Conservation (phyloP, 2,888 invertebrate genomes). For the Tiphia femorata region DNA sequence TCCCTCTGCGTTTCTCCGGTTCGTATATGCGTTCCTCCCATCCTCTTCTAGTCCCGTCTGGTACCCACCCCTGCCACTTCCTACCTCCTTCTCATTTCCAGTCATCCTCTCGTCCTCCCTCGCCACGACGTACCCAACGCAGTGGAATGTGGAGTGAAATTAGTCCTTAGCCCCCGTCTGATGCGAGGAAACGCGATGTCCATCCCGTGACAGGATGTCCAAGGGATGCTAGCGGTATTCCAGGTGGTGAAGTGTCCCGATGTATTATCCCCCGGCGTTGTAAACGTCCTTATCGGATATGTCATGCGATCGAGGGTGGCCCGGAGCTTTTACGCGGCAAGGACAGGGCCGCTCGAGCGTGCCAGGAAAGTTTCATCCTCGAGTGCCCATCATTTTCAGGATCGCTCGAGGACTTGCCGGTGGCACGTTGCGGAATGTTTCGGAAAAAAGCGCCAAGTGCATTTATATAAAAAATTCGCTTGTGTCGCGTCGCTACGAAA, state of each 20-base stretch:
- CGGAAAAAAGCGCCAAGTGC: too few relatives aligned
- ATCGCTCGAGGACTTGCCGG: too few relatives aligned
- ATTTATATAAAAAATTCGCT: too few relatives aligned
- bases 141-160: constrained; percentile 46
- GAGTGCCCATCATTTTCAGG: too few relatives aligned
- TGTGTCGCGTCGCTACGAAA: too few relatives aligned
- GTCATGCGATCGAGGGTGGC: constrained; percentile 10
- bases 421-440: too few relatives aligned
- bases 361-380: too few relatives aligned
- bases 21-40: background rate
- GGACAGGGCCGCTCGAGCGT: too few relatives aligned
- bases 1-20: background rate
- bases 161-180: constrained; percentile 45
- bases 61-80: background rate
- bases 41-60: constrained; percentile 1
- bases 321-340: too few relatives aligned
- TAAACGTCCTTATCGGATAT: constrained; percentile 32
- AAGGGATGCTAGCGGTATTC: constrained; percentile 32
- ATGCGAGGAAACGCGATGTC: constrained; percentile 40
- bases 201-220: constrained; percentile 39
- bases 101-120: background rate
- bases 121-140: constrained; percentile 30
- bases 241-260: constrained; percentile 28
- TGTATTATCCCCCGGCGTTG: constrained; percentile 35
- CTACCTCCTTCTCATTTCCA: background rate